Conservation (phyloP, 2,797 vertebrate genomes). For the Aselliscus stoliczkanus region DNA sequence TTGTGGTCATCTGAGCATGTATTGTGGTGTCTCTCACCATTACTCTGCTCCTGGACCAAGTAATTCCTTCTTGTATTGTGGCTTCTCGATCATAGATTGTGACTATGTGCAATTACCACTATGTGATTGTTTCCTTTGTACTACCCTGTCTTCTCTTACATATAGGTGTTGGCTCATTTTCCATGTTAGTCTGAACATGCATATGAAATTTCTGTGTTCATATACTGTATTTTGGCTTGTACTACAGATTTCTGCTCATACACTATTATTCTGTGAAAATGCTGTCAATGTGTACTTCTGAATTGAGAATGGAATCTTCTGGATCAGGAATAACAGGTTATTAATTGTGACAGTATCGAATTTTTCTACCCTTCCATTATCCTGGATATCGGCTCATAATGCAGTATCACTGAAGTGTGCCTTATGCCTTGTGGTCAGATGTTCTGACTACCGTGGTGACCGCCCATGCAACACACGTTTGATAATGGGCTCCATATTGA, state of each 20-base stretch:
- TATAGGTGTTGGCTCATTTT: not conserved
- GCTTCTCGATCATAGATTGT: not conserved
- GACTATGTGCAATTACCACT: not conserved
- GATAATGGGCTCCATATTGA: not conserved
- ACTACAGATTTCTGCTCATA: not conserved
- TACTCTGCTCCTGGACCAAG: not conserved
- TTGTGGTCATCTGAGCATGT: not conserved
- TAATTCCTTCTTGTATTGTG: not conserved
- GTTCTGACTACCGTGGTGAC: not conserved
- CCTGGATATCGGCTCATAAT: not conserved
- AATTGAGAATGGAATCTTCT: not conserved
- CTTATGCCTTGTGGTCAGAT: conserved; percentile 8
- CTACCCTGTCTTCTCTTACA: not conserved
- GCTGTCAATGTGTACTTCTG: not conserved
- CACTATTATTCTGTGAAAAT: not conserved
- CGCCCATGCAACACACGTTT: not conserved
- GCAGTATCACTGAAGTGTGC: not conserved
- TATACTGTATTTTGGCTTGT: not conserved
- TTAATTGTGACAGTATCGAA: not conserved
- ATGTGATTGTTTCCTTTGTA: not conserved
- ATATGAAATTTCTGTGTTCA: conserved; percentile 6
- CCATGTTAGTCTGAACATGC: not conserved
- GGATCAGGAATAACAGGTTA: not conserved
- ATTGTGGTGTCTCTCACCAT: not conserved
- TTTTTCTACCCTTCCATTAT: not conserved